phyloP scores from a whole-genome alignment of 2,113 vertebrate genomes.

The Setophaga petechia region DNA sequence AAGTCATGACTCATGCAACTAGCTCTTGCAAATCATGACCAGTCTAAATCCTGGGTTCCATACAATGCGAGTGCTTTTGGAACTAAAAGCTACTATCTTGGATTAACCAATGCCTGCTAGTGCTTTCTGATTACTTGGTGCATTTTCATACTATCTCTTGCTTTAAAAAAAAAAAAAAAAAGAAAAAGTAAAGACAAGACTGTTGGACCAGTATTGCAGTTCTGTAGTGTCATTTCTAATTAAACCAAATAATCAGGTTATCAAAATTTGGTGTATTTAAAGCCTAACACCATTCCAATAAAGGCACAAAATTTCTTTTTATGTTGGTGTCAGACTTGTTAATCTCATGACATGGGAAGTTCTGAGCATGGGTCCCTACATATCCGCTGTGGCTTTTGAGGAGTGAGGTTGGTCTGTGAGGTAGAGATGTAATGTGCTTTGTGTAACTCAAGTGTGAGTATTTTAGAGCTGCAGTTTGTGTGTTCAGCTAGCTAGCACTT shows the following conservation, averaged over 20 bases:
- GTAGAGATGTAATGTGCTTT: slow-evolving; percentile 67
- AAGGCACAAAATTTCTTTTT: slow-evolving; percentile 93
- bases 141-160: slow-evolving; percentile 78
- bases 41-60: slow-evolving; percentile 67
- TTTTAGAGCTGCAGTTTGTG: slow-evolving; percentile 47
- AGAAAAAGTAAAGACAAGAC: slow-evolving; percentile 76
- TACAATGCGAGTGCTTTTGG: slow-evolving; percentile 73
- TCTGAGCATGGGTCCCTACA: slow-evolving; percentile 68
- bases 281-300: slow-evolving; percentile 94
- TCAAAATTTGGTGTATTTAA: slow-evolving; percentile 90
- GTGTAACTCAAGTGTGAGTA: slow-evolving; percentile 67
- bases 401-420: slow-evolving; percentile 61
- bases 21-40: slow-evolving; percentile 74
- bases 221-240: slow-evolving; percentile 83
- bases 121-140: slow-evolving; percentile 81
- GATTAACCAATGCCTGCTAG: slow-evolving; percentile 79
- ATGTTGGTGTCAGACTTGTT: slow-evolving; percentile 78
- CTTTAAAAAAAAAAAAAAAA: slow-evolving; percentile 60
- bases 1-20: slow-evolving; percentile 68
- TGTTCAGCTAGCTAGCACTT: slow-evolving; percentile 75
- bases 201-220: slow-evolving; percentile 90
- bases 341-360: slow-evolving; percentile 69
- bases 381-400: slow-evolving; percentile 63
- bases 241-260: slow-evolving; percentile 85
- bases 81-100: slow-evolving; percentile 78